Conservation (phyloP, 2,888 invertebrate species). For the Epirrhoe alternata region DNA sequence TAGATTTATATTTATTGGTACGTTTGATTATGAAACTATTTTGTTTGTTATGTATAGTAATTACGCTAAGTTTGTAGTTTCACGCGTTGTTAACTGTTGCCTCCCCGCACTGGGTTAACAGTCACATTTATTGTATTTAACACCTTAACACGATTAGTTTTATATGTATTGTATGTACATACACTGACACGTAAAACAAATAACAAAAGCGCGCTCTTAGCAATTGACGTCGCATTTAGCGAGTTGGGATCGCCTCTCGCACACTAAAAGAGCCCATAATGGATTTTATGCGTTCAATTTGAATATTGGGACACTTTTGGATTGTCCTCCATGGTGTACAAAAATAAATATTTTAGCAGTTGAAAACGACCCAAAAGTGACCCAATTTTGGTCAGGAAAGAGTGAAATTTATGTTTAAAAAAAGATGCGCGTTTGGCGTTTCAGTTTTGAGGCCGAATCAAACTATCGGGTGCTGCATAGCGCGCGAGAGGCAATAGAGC, state of each 20-base stretch:
- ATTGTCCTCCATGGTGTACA: constrained; percentile 57
- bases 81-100: constrained; percentile 73
- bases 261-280: constrained; percentile 35
- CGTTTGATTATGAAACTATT: constrained; percentile 88
- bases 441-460: constrained; percentile 5
- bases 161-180: constrained; percentile 58
- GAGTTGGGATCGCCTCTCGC: constrained; percentile 58
- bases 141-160: constrained; percentile 79
- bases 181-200: constrained; percentile 72
- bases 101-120: constrained; percentile 68
- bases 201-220: constrained; percentile 72
- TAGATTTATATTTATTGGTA: constrained; percentile 87
- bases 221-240: constrained; percentile 76
- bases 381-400: constrained; percentile 40
- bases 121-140: constrained; percentile 76
- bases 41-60: constrained; percentile 81
- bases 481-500: constrained; percentile 59
- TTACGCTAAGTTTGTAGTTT: constrained; percentile 81
- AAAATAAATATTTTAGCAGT: constrained; percentile 64
- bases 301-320: constrained; percentile 50
- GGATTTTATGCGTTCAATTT: constrained; percentile 15
- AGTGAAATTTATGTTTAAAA: constrained; percentile 3
- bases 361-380: constrained; percentile 55
- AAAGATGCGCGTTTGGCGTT: constrained; percentile 7
- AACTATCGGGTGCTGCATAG: constrained; percentile 36